Conservation (phyloP, 2,113 vertebrate genomes). For the Salvator merianae region DNA sequence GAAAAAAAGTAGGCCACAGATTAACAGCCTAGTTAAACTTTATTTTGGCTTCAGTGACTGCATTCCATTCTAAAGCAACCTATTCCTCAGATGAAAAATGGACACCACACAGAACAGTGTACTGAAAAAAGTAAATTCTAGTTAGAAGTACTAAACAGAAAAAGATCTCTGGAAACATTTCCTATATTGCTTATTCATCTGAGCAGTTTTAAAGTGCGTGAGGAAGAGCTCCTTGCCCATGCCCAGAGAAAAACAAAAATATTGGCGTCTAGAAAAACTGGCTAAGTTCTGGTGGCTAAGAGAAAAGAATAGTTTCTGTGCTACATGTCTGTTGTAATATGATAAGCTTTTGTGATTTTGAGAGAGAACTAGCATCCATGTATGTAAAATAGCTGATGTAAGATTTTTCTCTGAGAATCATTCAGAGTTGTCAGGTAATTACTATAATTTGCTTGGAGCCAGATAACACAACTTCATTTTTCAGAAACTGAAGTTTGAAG, state of each 20-base stretch:
- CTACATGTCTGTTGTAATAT: conserved; percentile 40
- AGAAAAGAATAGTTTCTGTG: conserved; percentile 37
- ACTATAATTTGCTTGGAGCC: not conserved
- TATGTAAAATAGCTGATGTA: not conserved
- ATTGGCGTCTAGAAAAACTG: not conserved
- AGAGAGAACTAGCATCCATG: conserved; percentile 11
- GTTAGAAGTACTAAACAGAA: conserved; percentile 10
- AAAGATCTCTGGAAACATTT: conserved; percentile 34
- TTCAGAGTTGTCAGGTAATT: not conserved
- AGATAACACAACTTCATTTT: not conserved
- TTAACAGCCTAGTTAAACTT: conserved; percentile 65
- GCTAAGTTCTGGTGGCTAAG: not conserved
- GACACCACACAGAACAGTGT: not conserved
- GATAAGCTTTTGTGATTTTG: conserved; percentile 44
- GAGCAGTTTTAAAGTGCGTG: accelerated
- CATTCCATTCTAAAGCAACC: conserved; percentile 52
- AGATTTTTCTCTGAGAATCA: not conserved
- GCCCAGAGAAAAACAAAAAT: not conserved
- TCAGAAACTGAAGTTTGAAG: not conserved
- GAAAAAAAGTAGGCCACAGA: conserved; percentile 47
- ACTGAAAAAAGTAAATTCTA: conserved; percentile 7
- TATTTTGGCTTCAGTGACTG: conserved; percentile 54
- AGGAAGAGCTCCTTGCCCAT: conserved; percentile 11
- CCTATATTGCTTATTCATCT: conserved; percentile 16
- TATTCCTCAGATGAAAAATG: conserved; percentile 46